These are phyloP conservation scores for Auanema freiburgensis DNA, from an alignment of 2,888 invertebrate genomes.

Conservation along the genomic window DNA sequence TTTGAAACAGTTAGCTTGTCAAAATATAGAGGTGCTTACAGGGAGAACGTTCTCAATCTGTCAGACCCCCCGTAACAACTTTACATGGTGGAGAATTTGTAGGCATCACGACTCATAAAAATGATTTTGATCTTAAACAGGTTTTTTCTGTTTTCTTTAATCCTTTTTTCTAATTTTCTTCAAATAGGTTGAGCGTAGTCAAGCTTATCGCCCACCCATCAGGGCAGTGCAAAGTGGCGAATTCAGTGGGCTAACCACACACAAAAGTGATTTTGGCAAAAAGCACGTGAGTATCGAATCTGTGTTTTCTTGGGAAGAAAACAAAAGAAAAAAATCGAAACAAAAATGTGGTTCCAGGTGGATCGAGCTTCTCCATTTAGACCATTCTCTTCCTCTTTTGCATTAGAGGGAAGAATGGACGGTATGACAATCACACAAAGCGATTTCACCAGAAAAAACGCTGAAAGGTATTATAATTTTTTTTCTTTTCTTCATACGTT, in stretches of 20 bases:
- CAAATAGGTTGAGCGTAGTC: slow-evolving; percentile 1
- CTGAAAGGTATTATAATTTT: slow-evolving; percentile 4
- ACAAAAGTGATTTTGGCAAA: slow-evolving; percentile 20
- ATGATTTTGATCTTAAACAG: slow-evolving; percentile 11
- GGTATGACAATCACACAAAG: slow-evolving; percentile 18
- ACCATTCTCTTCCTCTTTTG: slow-evolving; percentile 13
- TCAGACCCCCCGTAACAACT: background rate
- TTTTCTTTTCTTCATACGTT: background rate
- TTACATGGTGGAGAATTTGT: slow-evolving; percentile 17
- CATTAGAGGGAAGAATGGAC: slow-evolving; percentile 9
- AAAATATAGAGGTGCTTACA: too few relatives aligned
- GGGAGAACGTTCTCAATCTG: background rate
- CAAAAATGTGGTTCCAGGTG: slow-evolving; percentile 5
- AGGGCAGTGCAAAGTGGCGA: slow-evolving; percentile 14
- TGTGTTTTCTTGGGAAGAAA: background rate
- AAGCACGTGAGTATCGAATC: slow-evolving; percentile 18
- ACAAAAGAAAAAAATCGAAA: background rate
- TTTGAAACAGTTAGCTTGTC: too few relatives aligned
- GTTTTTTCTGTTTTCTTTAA: slow-evolving; percentile 6
- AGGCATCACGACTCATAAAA: slow-evolving; percentile 18
- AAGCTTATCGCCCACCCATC: slow-evolving; percentile 8
- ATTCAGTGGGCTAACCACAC: slow-evolving; percentile 24
- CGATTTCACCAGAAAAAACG: slow-evolving; percentile 22
- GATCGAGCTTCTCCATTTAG: background rate
- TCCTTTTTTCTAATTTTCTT: background rate